phyloP scores from a whole-genome alignment of 2,797 vertebrate genomes.

The Yasuhikotakia modesta region DNA sequence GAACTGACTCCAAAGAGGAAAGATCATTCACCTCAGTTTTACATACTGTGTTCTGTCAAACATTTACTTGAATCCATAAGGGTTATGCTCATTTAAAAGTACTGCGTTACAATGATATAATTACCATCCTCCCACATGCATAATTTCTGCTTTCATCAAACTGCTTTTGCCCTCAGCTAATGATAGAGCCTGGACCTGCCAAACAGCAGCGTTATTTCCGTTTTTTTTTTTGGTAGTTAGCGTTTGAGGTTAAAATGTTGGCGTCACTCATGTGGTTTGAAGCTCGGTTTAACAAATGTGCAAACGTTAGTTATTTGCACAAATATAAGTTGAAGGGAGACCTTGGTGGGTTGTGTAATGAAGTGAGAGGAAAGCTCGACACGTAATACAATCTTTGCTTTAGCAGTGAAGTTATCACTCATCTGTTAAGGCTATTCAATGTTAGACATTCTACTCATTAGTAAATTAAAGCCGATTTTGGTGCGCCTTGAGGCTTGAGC shows the following conservation, averaged over 20 bases:
- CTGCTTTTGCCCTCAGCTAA: not conserved
- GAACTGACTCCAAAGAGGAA: not conserved
- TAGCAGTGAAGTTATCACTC: not conserved
- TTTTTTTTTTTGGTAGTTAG: not conserved
- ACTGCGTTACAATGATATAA: constrained; percentile 4
- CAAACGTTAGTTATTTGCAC: constrained; percentile 28
- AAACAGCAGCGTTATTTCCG: not conserved
- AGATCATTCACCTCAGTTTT: constrained; percentile 7
- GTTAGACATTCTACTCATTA: no score
- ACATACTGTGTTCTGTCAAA: no score
- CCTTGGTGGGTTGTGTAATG: constrained; percentile 25
- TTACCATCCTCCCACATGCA: constrained; percentile 14
- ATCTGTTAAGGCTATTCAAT: no score
- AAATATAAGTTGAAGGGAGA: constrained; percentile 16
- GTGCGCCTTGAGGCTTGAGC: no score
- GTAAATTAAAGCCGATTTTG: no score
- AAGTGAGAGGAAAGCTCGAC: not conserved
- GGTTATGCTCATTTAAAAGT: not conserved
- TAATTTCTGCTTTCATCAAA: no score
- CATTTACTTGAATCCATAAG: not conserved
- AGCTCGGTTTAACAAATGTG: not conserved
- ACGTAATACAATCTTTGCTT: constrained; percentile 18
- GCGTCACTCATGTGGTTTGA: not conserved
- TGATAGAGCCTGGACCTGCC: no score
- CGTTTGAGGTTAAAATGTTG: constrained; percentile 13